phyloP scores from a whole-genome alignment of 2,113 vertebrate species.

The Tachysurus fulvidraco region DNA sequence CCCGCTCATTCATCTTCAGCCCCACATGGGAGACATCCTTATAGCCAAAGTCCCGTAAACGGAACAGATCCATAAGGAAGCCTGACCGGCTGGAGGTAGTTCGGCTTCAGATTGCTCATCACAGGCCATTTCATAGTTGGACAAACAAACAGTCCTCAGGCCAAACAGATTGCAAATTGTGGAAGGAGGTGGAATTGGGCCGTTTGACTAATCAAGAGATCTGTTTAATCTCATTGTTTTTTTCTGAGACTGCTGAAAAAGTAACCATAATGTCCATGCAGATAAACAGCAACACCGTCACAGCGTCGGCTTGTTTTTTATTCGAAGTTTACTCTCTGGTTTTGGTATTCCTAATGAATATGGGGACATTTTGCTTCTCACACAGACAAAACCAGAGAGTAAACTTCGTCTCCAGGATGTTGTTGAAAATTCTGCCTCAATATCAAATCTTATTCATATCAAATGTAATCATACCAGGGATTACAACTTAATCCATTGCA shows the following conservation, averaged over 20 bases:
- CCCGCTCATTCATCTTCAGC: slow-evolving; percentile 57
- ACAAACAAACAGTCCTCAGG: slow-evolving; percentile 10
- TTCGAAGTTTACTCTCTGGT: neutral
- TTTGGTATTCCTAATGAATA: no score
- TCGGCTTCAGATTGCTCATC: slow-evolving; percentile 16
- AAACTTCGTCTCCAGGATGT: neutral
- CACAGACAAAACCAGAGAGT: no score
- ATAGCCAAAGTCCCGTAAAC: slow-evolving; percentile 39
- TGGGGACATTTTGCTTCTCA: no score
- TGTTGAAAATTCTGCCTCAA: neutral
- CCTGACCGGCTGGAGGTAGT: neutral
- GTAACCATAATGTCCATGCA: neutral
- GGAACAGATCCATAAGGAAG: slow-evolving; percentile 28
- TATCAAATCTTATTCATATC: neutral
- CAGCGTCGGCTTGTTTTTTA: neutral
- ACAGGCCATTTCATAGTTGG: slow-evolving; percentile 15
- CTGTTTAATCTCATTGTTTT: neutral
- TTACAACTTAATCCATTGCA: neutral
- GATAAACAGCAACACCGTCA: neutral
- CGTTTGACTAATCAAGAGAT: neutral
- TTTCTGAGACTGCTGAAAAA: neutral
- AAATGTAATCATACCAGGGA: neutral
- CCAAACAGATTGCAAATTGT: slow-evolving; percentile 17
- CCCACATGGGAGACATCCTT: slow-evolving; percentile 36
- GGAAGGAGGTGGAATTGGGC: neutral